phyloP scores from a whole-genome alignment of 1,140 invertebrate species.

The Ylistrum balloti region DNA sequence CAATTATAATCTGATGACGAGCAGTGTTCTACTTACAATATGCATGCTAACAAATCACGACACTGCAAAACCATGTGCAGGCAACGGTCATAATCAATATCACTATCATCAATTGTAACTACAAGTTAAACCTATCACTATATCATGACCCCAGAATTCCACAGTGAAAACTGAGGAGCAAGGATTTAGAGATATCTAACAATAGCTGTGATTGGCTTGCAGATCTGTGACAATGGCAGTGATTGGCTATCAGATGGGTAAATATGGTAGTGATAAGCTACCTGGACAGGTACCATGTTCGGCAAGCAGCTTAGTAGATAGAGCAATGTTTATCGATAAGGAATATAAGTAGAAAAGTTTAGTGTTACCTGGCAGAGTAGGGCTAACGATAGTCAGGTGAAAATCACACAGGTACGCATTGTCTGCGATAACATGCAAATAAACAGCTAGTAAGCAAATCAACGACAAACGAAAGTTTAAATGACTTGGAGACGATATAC shows the following conservation, averaged over 20 bases:
- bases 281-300: conserved; percentile 1
- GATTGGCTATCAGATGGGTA: conserved; percentile 23
- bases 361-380: background rate
- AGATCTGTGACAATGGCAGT: background rate
- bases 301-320: conserved; percentile 26
- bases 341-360: background rate
- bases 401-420: conserved; percentile 33
- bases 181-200: conserved; percentile 16
- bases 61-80: background rate
- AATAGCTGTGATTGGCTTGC: background rate
- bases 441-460: background rate
- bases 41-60: background rate
- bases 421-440: background rate
- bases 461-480: background rate
- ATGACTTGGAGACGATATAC: conserved; percentile 32
- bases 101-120: background rate
- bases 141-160: background rate
- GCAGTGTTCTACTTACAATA: too few relatives aligned
- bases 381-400: conserved; percentile 37
- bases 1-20: too few relatives aligned
- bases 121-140: conserved; percentile 3
- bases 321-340: conserved; percentile 19
- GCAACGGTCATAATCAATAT: background rate
- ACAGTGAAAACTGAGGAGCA: background rate
- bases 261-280: background rate